These are phyloP conservation scores for Pseudocheirus occidentalis DNA, from an alignment of 2,797 vertebrate genomes.

Conservation along the genomic window DNA sequence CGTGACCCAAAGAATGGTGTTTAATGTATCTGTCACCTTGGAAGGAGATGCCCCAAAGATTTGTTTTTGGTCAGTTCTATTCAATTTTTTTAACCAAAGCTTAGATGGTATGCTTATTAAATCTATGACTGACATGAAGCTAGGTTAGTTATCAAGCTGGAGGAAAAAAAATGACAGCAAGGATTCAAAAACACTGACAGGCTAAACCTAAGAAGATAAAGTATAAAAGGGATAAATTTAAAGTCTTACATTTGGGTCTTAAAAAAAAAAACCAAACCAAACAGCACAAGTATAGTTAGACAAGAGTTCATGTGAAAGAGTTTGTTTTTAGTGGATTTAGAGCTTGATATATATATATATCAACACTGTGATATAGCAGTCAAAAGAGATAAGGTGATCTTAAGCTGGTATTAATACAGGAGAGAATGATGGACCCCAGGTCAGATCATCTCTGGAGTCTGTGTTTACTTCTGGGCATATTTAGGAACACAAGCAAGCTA, in stretches of 20 bases:
- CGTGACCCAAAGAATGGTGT: not conserved
- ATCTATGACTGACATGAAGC: not conserved
- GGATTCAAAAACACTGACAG: not conserved
- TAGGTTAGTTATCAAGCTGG: not conserved
- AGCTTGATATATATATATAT: not conserved
- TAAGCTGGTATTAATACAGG: not conserved
- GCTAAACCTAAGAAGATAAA: not conserved
- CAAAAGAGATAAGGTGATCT: not conserved
- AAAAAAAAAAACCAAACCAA: not conserved
- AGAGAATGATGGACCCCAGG: not conserved
- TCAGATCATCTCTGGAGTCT: not conserved
- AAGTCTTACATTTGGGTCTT: too few relatives aligned
- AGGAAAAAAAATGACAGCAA: not conserved
- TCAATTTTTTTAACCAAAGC: not conserved
- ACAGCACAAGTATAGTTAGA: not conserved
- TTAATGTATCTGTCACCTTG: not conserved
- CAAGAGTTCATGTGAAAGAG: not conserved
- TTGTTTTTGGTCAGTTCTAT: not conserved
- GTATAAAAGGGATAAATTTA: not conserved
- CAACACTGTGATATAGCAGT: not conserved
- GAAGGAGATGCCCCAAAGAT: not conserved
- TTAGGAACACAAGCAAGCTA: not conserved
- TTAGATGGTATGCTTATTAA: not conserved
- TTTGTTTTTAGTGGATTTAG: not conserved
- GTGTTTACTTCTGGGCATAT: not conserved